A percentile compares a stretch with the other conserved stretches of the same genome.
Evolutionary conservation across 2,888 invertebrate species (phyloP).

Genomic region (Nesidiocoris tenuis): DNA sequence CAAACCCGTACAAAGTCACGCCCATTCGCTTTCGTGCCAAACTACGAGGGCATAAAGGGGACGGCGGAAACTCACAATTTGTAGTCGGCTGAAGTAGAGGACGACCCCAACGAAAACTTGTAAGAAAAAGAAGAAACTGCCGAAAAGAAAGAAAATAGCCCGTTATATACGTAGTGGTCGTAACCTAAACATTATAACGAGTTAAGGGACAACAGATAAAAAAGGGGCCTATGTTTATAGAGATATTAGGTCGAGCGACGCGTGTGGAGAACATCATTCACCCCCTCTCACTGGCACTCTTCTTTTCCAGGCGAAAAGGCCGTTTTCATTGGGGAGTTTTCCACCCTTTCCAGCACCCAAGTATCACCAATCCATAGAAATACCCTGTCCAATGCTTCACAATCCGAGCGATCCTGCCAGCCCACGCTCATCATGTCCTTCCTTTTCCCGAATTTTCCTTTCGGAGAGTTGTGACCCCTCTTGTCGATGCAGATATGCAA

Average conservation of each 20-base stretch:
- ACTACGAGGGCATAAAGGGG: neutral
- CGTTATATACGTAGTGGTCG: conserved; percentile 17
- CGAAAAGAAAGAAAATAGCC: neutral
- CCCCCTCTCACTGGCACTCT: neutral
- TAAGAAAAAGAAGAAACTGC: conserved; percentile 16
- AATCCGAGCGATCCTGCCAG: too few relatives aligned
- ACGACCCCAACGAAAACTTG: neutral
- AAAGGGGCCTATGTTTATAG: conserved; percentile 33
- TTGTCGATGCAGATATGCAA: conserved; percentile 20
- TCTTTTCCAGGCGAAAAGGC: neutral
- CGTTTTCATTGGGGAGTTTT: neutral
- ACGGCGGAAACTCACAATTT: conserved; percentile 16
- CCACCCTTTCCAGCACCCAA: neutral
- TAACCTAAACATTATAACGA: conserved; percentile 36
- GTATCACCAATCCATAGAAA: neutral
- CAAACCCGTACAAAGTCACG: neutral
- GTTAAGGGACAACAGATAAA: conserved; percentile 30
- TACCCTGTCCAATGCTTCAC: too few relatives aligned
- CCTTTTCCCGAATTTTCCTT: neutral
- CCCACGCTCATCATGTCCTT: neutral
- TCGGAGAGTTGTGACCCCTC: neutral
- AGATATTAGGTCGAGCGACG: conserved; percentile 24
- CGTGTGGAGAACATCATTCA: conserved; percentile 21
- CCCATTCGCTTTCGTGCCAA: neutral
- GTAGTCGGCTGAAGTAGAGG: conserved; percentile 1